phyloP scores from a whole-genome alignment of 2,797 vertebrate genomes.

The Dryobates pubescens region DNA sequence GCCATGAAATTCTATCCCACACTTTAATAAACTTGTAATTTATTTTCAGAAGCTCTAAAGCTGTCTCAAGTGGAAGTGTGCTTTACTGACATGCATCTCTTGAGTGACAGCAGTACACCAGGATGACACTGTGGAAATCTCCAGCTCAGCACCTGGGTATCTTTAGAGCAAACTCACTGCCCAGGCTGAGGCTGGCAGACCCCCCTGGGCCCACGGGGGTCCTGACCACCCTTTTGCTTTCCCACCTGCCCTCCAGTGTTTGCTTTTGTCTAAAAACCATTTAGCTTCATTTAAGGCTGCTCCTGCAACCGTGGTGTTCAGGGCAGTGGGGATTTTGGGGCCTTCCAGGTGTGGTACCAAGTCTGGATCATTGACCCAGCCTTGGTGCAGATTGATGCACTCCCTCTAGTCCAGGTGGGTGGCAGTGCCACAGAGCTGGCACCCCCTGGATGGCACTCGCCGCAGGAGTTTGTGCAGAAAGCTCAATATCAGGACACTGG shows the following conservation, averaged over 20 bases:
- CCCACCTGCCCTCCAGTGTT: neutral
- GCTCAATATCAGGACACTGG: no score
- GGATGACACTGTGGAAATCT: neutral
- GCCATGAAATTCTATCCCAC: neutral
- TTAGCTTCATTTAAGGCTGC: neutral
- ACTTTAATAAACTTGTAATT: constrained; percentile 55
- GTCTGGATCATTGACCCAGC: no score
- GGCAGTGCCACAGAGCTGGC: no score
- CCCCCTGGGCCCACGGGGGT: neutral
- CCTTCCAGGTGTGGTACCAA: neutral
- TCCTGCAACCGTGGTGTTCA: neutral
- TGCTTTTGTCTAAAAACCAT: neutral
- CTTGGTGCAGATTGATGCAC: no score
- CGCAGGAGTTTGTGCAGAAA: no score
- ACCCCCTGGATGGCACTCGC: no score
- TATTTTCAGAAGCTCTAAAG: neutral
- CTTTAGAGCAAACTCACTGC: neutral
- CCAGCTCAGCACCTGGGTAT: neutral
- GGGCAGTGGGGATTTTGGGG: neutral
- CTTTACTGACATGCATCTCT: neutral
- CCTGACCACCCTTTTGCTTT: neutral
- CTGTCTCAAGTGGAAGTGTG: neutral
- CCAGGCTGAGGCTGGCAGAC: neutral
- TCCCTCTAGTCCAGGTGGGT: no score
- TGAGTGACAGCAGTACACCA: neutral